Evolutionary conservation across 2,888 invertebrate species (phyloP).

Genomic region (Lymantria dispar): DNA sequence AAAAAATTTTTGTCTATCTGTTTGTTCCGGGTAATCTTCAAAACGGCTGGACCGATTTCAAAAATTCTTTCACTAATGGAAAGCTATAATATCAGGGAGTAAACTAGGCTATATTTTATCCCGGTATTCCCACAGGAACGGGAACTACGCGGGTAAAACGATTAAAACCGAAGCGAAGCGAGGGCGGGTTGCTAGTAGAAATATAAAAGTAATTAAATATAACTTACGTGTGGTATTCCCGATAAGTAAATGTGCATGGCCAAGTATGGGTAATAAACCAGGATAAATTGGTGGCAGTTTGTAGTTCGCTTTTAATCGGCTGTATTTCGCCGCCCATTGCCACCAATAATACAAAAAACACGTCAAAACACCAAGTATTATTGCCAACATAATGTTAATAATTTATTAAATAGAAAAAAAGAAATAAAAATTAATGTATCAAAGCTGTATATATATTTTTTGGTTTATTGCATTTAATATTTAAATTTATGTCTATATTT

Average conservation of each 20-base stretch:
- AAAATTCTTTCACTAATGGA: no score
- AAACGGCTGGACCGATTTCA: no score
- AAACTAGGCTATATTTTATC: no score
- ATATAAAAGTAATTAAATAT: neutral
- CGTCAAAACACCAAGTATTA: conserved; percentile 17
- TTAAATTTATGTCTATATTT: neutral
- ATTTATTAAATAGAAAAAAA: neutral
- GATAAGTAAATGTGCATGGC: conserved; percentile 39
- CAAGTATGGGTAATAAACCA: conserved; percentile 39
- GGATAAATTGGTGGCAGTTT: conserved; percentile 32
- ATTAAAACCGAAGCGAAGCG: no score
- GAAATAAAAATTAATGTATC: neutral
- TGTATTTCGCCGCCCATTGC: conserved; percentile 17
- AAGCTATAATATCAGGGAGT: no score
- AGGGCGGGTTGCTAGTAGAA: no score
- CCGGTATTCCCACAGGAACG: no score
- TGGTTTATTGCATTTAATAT: neutral
- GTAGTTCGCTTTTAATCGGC: conserved; percentile 9
- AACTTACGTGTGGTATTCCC: conserved; percentile 41
- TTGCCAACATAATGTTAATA: conserved; percentile 12
- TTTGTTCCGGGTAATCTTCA: no score
- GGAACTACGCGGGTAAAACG: no score
- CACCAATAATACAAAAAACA: conserved; percentile 20
- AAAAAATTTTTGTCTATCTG: no score
- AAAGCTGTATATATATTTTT: neutral